Base-by-base conservation (phyloP, 2,113 vertebrate genomes). In the Oophaga pumilio region DNA sequence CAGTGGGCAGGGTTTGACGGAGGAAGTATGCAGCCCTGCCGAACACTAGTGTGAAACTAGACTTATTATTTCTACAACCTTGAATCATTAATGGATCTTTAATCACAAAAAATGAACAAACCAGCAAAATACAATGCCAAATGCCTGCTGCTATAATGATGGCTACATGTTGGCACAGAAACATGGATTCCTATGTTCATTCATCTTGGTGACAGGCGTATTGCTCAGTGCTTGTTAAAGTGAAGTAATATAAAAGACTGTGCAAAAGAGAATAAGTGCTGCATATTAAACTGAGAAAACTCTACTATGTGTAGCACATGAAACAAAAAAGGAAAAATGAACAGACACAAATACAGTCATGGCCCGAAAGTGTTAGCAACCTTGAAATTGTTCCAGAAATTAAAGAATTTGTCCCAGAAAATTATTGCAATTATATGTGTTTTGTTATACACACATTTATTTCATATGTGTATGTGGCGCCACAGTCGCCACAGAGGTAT, bases 91-190 rank as follows among this genome's bases (percentile, higher is more conserved):
- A 52, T 86, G 62, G 49, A 64, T 52, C 50, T 33, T 68, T 77
- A 85, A 77, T 77, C 73, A 85, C 43, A 60, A 66, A 77, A 79
- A 78, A 78, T 86, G 74, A 68, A 56, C 77, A 62, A 78, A 13
- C 85, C 60, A 86, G 50, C 74, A n/a, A 76, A 73, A 76, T 49
- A 85, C 69, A 86, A 86, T 86, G 85, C 76, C 59, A 86, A 86
- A 77, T 15, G 43, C 76, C 85, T 86, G 74, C 85, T 86, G 74
- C 26, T 86, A 22, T 78, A 86, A 86, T 86, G 74, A 86, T 28
- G 43, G 74, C 85, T 74, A 86, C 85, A 66, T 85, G 74, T 86
- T 86, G 85, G 85, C 85, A 86, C 74, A 78, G 76, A 79, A 78
- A 68, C 69, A 66, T 78, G 43, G 49, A 78, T 56, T 76, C 20